Evolutionary conservation across 2,888 invertebrate species (phyloP).

Genomic region (Morpho achilles): DNA sequence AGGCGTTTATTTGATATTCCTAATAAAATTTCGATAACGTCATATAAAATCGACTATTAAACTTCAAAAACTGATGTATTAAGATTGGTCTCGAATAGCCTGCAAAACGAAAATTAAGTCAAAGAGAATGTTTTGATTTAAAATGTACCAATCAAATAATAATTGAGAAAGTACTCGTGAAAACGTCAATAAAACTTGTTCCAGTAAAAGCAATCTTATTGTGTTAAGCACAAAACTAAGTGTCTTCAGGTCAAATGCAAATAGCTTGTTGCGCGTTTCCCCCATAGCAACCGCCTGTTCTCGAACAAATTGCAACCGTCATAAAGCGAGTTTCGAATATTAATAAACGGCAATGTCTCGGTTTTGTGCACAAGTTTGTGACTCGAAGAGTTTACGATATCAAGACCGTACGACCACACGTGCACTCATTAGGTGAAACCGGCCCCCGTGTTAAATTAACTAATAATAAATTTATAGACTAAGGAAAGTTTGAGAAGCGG

Average conservation of each 20-base stretch:
- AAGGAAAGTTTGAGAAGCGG: constrained; percentile 63
- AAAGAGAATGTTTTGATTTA: too few species aligned
- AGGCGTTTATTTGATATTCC: too few species aligned
- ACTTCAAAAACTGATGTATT: too few species aligned
- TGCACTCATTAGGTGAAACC: constrained; percentile 37
- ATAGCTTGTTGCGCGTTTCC: constrained; percentile 65
- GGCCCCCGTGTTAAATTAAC: constrained; percentile 22
- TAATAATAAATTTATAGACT: constrained; percentile 39
- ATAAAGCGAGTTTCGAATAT: constrained; percentile 64
- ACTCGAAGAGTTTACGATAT: too few species aligned
- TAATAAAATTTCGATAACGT: too few species aligned
- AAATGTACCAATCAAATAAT: background rate
- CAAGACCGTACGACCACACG: constrained; percentile 44
- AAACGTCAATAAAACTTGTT: constrained; percentile 17
- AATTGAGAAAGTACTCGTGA: constrained; percentile 1
- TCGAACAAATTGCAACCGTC: constrained; percentile 64
- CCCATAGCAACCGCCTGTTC: constrained; percentile 41
- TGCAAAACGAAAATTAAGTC: too few species aligned
- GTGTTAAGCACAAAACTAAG: constrained; percentile 44
- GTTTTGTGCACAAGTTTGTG: too few species aligned
- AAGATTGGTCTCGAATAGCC: too few species aligned
- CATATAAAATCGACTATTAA: too few species aligned
- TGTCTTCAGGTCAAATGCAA: constrained; percentile 70
- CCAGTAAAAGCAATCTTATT: constrained; percentile 30
- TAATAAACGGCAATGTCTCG: constrained; percentile 44